Percentiles rank a stretch among this genome's conserved stretches.
Evolutionary conservation across 2,888 invertebrate species (phyloP).

Genomic region (Lamellibrachia columna): DNA sequence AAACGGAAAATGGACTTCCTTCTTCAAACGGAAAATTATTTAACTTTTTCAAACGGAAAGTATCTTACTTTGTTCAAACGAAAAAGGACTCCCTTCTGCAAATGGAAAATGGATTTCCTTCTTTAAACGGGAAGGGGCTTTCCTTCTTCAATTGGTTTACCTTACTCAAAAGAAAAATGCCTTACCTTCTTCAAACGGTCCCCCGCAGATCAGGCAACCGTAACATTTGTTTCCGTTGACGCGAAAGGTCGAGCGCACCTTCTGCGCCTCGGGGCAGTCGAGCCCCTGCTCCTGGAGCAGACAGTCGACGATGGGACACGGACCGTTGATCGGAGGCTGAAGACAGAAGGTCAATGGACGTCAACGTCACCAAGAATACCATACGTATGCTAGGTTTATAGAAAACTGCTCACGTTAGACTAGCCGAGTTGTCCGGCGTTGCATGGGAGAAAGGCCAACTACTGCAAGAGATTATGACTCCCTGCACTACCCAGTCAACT

Average conservation of each 20-base stretch:
- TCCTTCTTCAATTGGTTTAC: not conserved
- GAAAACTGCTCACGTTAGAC: not conserved
- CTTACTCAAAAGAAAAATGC: not conserved
- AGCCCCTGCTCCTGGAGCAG: not conserved
- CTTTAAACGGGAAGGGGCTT: not conserved
- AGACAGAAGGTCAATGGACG: not conserved
- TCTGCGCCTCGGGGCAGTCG: not conserved
- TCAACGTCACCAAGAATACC: not conserved
- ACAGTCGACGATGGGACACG: not conserved
- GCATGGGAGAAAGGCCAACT: too few relatives aligned
- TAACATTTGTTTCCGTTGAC: not conserved
- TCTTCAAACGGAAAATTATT: too few relatives aligned
- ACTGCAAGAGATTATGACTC: too few relatives aligned
- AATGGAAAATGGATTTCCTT: too few relatives aligned
- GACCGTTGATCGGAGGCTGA: not conserved
- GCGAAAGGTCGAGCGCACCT: not conserved
- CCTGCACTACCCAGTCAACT: too few relatives aligned
- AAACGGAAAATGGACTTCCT: too few relatives aligned
- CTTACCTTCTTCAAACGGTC: not conserved
- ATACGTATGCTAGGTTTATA: not conserved
- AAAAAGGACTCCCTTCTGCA: too few relatives aligned
- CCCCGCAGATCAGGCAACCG: not conserved
- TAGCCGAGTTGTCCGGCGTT: too few relatives aligned
- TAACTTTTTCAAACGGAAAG: too few relatives aligned
- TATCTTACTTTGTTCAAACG: too few relatives aligned